A percentile compares a stretch with the other conserved stretches of the same genome.
Conservation (phyloP, 1,140 invertebrate genomes). For the Halotydeus destructor region DNA sequence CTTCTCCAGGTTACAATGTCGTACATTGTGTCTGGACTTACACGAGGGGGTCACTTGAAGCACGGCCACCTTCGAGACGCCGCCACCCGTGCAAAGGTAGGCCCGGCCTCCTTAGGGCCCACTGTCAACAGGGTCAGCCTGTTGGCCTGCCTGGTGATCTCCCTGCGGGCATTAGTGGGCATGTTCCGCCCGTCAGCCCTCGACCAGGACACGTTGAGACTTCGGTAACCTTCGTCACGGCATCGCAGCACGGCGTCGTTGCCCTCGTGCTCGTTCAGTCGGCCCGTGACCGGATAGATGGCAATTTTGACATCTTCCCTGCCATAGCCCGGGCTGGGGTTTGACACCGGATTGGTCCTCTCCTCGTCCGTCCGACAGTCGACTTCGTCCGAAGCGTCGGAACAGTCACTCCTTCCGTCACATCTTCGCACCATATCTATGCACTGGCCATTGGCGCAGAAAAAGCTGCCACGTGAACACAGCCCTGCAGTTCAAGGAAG, state of each 20-base stretch:
- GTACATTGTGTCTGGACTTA: too few species aligned
- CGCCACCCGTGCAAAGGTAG: conserved; percentile 58
- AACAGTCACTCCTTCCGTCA: conserved; percentile 69
- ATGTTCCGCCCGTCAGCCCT: conserved; percentile 43
- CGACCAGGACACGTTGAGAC: conserved; percentile 51
- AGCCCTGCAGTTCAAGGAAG: conserved; percentile 12
- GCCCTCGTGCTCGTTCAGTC: conserved; percentile 18
- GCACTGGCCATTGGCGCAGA: conserved; percentile 40
- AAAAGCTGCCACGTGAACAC: conserved; percentile 30
- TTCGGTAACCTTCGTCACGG: conserved; percentile 54
- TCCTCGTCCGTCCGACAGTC: conserved; percentile 34
- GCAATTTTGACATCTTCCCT: too few species aligned
- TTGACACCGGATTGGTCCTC: too few species aligned
- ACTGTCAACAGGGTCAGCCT: conserved; percentile 66
- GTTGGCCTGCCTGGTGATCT: conserved; percentile 45
- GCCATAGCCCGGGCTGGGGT: too few species aligned
- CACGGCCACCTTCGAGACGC: conserved; percentile 29
- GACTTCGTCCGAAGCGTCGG: conserved; percentile 73
- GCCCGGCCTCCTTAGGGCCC: conserved; percentile 43
- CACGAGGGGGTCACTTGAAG: too few species aligned
- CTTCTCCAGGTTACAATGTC: too few species aligned
- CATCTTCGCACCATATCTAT: conserved; percentile 44
- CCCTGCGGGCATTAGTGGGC: too few species aligned
- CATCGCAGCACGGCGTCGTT: conserved; percentile 76
- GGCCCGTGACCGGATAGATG: conserved; percentile 18